Conservation (phyloP, 1,140 invertebrate genomes). For the Saxidomus purpurata region DNA sequence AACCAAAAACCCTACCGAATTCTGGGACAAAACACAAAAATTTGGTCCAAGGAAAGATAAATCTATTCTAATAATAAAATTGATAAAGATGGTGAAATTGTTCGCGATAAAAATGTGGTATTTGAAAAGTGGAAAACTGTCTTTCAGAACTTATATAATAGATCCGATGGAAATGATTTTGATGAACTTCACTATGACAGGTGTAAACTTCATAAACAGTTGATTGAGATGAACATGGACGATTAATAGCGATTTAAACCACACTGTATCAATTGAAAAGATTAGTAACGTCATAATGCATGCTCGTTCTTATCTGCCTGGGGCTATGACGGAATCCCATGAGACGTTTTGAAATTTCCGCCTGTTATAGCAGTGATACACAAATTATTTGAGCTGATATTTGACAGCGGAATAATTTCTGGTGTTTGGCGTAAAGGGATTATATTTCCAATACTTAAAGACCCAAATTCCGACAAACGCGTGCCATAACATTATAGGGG, state of each 20-base stretch:
- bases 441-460: conserved; percentile 40
- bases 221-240: background rate
- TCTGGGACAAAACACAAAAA: conserved; percentile 3
- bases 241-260: background rate
- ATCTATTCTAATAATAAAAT: background rate
- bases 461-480: background rate
- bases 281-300: no score
- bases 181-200: background rate
- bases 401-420: conserved; percentile 1
- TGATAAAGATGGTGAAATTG: background rate
- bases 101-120: background rate
- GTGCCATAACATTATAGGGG: conserved; percentile 14
- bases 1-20: background rate
- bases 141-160: background rate
- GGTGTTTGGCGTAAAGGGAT: conserved; percentile 25
- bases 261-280: background rate
- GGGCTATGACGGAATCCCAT: no score
- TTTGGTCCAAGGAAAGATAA: background rate
- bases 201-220: background rate
- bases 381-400: background rate
- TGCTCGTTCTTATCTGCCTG: no score
- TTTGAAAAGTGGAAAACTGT: background rate
- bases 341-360: no score
- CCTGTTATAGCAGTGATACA: background rate
- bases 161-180: background rate